A percentile compares a stretch with the other conserved stretches of the same genome.
Conservation (phyloP, 2,113 vertebrate species). For the Bos javanicus region DNA sequence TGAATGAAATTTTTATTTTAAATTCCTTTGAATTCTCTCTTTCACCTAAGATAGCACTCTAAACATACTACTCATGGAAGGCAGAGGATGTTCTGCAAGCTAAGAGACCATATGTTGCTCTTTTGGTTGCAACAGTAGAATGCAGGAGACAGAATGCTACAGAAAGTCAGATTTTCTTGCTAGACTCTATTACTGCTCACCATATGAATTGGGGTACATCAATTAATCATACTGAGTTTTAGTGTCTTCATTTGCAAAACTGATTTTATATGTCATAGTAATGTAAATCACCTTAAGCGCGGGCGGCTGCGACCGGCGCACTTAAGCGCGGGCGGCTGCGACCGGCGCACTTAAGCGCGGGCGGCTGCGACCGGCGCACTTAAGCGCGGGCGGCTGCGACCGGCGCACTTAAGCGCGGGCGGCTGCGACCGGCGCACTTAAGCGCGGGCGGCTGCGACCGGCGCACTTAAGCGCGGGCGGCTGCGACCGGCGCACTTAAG, state of each 20-base stretch:
- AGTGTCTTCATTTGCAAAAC: neutral
- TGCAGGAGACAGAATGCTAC: neutral
- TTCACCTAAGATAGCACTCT: neutral
- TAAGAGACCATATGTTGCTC: neutral
- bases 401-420: too few relatives aligned
- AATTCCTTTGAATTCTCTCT: neutral
- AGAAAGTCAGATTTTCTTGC: neutral
- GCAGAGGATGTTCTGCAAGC: neutral
- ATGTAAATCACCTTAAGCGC: neutral
- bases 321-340: too few relatives aligned
- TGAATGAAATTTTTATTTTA: slow-evolving; percentile 12
- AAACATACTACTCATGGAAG: neutral
- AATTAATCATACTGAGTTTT: neutral
- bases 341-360: too few relatives aligned
- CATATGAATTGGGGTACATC: neutral
- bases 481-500: too few relatives aligned
- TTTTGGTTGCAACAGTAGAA: neutral
- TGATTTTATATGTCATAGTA: neutral
- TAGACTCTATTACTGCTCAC: neutral
- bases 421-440: too few relatives aligned
- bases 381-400: too few relatives aligned
- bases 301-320: too few relatives aligned
- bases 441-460: too few relatives aligned
- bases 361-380: too few relatives aligned
- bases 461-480: too few relatives aligned